A percentile compares a stretch with the other conserved stretches of the same genome.
These are phyloP conservation scores for Diploscapter pachys DNA, from an alignment of 1,140 invertebrate species.

Conservation along the genomic window DNA sequence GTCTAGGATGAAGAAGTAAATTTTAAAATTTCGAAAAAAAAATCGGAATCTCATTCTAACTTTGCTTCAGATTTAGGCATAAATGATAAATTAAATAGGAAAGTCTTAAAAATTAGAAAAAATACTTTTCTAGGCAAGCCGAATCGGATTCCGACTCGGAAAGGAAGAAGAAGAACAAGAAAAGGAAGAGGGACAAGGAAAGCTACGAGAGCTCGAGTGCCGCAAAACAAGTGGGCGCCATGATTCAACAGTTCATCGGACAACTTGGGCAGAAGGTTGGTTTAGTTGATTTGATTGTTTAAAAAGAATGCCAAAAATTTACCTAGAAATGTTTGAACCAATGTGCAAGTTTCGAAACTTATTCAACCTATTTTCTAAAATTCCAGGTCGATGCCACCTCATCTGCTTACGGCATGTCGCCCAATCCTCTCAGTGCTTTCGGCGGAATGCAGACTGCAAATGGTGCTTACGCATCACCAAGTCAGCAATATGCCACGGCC, in stretches of 20 bases:
- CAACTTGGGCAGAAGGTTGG: conserved; percentile 12
- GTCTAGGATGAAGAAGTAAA: background rate
- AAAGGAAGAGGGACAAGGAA: conserved; percentile 40
- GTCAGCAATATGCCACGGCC: too few species aligned
- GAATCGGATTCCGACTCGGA: too few species aligned
- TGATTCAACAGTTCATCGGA: conserved; percentile 24
- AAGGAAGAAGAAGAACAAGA: conserved; percentile 45
- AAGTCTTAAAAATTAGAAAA: background rate
- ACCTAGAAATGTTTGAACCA: background rate
- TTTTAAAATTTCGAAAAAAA: background rate
- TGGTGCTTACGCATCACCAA: too few species aligned
- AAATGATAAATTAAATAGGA: conserved; percentile 30
- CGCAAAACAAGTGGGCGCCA: background rate
- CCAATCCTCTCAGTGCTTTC: background rate
- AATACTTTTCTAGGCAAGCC: too few species aligned
- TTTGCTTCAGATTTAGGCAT: conserved; percentile 14
- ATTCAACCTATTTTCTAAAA: background rate
- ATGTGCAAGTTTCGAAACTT: conserved; percentile 8
- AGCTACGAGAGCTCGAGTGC: background rate
- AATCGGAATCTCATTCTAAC: conserved; percentile 9
- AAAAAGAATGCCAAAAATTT: background rate
- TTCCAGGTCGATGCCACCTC: too few species aligned
- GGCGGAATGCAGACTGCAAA: background rate
- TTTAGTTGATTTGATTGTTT: conserved; percentile 8
- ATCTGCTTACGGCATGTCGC: too few species aligned